Conservation (phyloP, 1,140 invertebrate species). For the Acromyrmex charruanus region DNA sequence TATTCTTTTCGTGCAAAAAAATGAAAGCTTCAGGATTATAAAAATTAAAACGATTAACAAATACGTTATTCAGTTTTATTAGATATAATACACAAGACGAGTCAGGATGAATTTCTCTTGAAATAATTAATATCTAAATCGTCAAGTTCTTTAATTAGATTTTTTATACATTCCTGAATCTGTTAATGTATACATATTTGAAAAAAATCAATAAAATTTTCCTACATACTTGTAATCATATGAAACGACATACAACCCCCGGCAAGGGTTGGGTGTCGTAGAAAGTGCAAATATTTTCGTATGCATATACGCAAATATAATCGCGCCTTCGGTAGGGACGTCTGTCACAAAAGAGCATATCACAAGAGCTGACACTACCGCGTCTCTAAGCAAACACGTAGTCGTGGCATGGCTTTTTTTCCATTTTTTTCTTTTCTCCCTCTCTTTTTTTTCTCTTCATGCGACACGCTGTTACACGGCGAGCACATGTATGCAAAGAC, state of each 20-base stretch:
- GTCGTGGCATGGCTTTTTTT: conserved; percentile 36
- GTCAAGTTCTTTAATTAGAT: background rate
- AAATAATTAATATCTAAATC: background rate
- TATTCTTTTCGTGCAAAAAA: background rate
- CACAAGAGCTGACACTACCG: conserved; percentile 71
- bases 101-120: background rate
- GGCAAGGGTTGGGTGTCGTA: conserved; percentile 57
- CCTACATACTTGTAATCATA: conserved; percentile 8
- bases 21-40: background rate
- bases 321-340: conserved; percentile 61
- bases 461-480: conserved; percentile 63
- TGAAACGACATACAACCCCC: conserved; percentile 20
- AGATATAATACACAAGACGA: background rate
- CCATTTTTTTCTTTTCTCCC: background rate
- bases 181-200: background rate
- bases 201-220: conserved; percentile 40
- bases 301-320: conserved; percentile 72
- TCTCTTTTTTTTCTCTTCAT: background rate
- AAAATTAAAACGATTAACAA: background rate
- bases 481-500: conserved; percentile 72
- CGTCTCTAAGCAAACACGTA: conserved; percentile 72
- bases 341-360: conserved; percentile 70
- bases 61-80: background rate
- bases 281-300: conserved; percentile 70
- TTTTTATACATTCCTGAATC: background rate